Evolutionary conservation across 2,113 vertebrate genomes (phyloP).

Genomic region (Casuarius casuarius): DNA sequence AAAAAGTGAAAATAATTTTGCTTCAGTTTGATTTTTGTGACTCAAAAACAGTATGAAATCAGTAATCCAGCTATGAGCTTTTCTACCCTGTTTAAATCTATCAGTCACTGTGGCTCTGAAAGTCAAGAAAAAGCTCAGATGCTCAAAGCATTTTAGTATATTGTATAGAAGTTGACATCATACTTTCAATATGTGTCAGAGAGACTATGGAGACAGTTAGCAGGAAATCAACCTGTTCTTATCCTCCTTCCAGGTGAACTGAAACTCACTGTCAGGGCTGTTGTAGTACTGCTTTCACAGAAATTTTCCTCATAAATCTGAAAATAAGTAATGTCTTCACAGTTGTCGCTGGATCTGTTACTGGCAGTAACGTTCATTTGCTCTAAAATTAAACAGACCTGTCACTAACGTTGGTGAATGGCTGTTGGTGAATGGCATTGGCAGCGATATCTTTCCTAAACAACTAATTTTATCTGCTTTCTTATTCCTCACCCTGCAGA

Average conservation of each 20-base stretch:
- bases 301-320: neutral
- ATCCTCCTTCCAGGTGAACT: neutral
- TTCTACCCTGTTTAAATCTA: neutral
- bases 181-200: neutral
- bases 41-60: neutral
- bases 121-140: neutral
- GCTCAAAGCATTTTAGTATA: neutral
- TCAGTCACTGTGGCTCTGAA: neutral
- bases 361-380: neutral
- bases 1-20: neutral
- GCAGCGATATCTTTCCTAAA: neutral
- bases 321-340: neutral
- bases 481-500: constrained; percentile 71
- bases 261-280: neutral
- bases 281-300: neutral
- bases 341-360: neutral
- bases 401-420: neutral
- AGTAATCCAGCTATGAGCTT: neutral
- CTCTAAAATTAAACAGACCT: neutral
- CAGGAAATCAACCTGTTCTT: neutral
- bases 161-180: neutral
- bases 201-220: neutral
- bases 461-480: neutral
- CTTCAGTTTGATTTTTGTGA: neutral
- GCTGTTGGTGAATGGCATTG: neutral